Conservation (phyloP, 2,888 invertebrate species). For the Aporophyla nigra region DNA sequence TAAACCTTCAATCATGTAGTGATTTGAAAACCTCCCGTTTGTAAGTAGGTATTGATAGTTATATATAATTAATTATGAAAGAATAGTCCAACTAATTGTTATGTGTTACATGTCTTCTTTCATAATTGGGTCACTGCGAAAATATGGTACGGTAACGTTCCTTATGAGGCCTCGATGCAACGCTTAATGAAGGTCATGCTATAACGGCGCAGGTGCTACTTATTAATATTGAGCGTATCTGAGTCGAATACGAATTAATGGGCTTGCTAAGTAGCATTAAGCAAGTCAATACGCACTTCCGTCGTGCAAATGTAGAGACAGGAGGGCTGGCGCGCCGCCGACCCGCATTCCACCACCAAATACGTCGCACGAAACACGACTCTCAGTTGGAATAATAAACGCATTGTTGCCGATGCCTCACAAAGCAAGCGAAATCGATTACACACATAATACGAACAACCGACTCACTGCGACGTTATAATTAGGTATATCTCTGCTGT, state of each 20-base stretch:
- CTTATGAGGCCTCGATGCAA: conserved; percentile 75
- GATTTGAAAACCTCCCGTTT: not conserved
- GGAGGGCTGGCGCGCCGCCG: conserved; percentile 74
- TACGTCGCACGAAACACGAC: conserved; percentile 81
- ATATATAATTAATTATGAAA: conserved; percentile 15
- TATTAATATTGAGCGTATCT: conserved; percentile 71
- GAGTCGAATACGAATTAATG: conserved; percentile 81
- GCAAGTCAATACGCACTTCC: conserved; percentile 78
- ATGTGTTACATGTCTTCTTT: conserved; percentile 54
- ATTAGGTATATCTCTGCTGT: conserved; percentile 40
- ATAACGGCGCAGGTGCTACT: conserved; percentile 77
- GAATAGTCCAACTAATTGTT: conserved; percentile 45
- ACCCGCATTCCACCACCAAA: conserved; percentile 86
- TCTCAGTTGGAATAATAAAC: conserved; percentile 83
- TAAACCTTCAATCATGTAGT: not conserved
- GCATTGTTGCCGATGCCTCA: conserved; percentile 75
- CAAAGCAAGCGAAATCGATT: conserved; percentile 73
- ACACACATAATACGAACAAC: conserved; percentile 59
- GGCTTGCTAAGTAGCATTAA: conserved; percentile 72
- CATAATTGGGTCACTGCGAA: conserved; percentile 69
- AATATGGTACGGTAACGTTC: conserved; percentile 64
- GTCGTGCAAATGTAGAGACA: conserved; percentile 70
- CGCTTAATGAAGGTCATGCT: conserved; percentile 74
- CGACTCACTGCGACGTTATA: conserved; percentile 42
- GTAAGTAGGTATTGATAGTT: too few relatives aligned